Base-by-base conservation (phyloP, 2,888 invertebrate genomes). In the Protula sp. region DNA sequence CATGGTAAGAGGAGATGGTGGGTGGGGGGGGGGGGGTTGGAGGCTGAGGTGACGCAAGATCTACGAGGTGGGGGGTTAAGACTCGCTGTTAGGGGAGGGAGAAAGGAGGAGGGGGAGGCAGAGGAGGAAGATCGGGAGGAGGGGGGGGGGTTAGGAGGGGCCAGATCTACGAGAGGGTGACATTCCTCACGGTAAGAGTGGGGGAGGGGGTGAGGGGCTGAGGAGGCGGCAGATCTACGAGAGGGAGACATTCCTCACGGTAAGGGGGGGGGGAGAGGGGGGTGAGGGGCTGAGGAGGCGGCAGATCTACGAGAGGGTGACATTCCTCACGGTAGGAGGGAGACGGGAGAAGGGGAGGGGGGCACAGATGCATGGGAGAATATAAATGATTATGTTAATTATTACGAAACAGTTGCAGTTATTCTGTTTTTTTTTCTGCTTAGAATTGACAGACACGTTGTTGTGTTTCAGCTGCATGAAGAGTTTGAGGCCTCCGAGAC, bases 161-260 rank as follows among this genome's bases (percentile, higher is more conserved):
- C n/a, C n/a, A n/a, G n/a, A n/a, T n/a, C n/a, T n/a, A n/a, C n/a
- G n/a, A 94, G 75, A 74, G 79, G 62, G 79, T 81, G 24, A 75
- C 71, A 24, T 82, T 82, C 65, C 72, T 78, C 62, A 86, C 85
- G 88, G 72, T 87, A 87, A 67, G 58, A n/a, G n/a, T n/a, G n/a
- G n/a, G 65, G 85, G 58, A 87, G 87, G 88, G 28, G 85, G 87
- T 14, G 87, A 87, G 70, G 85, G 87, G 0, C 81, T 92, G 66
- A 85, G 87, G 60, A 85, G 87, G 65, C 85, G 92, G 14, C 87
- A 90, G 66, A 85, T 86, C 28, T 81, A 85, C 9, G 94, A 94
- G 75, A 74, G 80, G 62, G 79, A 81, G 26, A 75, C 71, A 22
- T 82, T 82, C 65, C 72, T 78, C 62, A 86, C 85, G 88, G 72